Percentiles rank a stretch among this genome's conserved stretches.
These are phyloP conservation scores for Halichoerus grypus DNA, from an alignment of 2,113 vertebrate species.

Conservation along the genomic window DNA sequence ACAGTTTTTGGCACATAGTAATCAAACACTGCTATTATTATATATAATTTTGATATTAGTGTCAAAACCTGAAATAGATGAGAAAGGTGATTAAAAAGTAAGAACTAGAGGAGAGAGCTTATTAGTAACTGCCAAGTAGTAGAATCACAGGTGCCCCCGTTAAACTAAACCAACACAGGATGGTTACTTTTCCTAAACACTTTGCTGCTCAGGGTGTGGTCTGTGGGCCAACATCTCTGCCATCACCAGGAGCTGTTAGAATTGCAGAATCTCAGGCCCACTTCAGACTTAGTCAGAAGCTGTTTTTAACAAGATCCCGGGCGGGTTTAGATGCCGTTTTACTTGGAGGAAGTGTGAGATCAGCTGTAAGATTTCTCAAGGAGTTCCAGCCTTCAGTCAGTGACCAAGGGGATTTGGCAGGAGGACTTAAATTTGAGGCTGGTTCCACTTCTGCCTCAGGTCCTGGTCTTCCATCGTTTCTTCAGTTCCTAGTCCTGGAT, in stretches of 20 bases:
- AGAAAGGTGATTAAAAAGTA: conserved; percentile 10
- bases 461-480: not conserved
- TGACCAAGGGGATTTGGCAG: not conserved
- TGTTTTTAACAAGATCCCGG: not conserved
- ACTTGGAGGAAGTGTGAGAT: not conserved
- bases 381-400: not conserved
- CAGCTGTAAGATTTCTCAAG: not conserved
- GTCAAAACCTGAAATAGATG: not conserved
- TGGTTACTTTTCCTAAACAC: not conserved
- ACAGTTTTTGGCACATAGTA: not conserved
- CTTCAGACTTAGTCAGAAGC: not conserved
- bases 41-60: not conserved
- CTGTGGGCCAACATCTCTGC: not conserved
- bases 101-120: not conserved
- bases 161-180: not conserved
- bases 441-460: not conserved
- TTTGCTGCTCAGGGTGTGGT: not conserved
- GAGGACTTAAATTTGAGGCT: not conserved
- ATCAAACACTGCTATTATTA: not conserved
- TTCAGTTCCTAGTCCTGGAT: not conserved
- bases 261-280: not conserved
- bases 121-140: not conserved
- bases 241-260: not conserved
- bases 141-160: not conserved
- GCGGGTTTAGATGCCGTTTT: not conserved